A percentile compares a stretch with the other conserved stretches of the same genome.
These are phyloP conservation scores for Ammospiza caudacuta DNA, from an alignment of 2,113 vertebrate genomes.

Conservation along the genomic window DNA sequence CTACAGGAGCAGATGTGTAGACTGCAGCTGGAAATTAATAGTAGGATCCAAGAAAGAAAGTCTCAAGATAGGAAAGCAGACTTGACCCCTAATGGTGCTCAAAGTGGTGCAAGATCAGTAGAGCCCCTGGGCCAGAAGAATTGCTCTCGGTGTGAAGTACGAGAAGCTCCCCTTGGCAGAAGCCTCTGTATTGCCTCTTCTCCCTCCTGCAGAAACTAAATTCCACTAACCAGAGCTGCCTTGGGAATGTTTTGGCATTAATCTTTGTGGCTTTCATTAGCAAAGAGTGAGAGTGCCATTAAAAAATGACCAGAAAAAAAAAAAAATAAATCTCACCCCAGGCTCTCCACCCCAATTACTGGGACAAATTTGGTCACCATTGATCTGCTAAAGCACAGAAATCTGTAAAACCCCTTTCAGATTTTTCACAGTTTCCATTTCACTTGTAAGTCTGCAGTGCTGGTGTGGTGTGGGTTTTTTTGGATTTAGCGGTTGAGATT, in stretches of 20 bases:
- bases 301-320: background rate
- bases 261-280: background rate
- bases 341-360: background rate
- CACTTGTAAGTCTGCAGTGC: background rate
- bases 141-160: conserved; percentile 83
- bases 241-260: background rate
- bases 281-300: background rate
- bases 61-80: conserved; percentile 78
- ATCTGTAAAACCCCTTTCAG: background rate
- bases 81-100: conserved; percentile 43
- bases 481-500: background rate
- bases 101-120: conserved; percentile 59
- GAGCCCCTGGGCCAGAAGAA: conserved; percentile 77
- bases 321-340: background rate
- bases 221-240: conserved; percentile 56
- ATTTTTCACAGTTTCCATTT: background rate
- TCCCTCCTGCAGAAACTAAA: conserved; percentile 25
- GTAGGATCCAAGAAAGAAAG: conserved; percentile 92
- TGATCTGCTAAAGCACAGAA: background rate
- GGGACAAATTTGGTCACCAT: background rate
- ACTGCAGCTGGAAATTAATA: conserved; percentile 95
- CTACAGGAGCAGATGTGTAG: conserved; percentile 98
- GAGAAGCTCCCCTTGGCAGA: conserved; percentile 80
- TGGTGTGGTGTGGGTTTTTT: background rate
- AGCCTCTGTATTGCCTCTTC: conserved; percentile 29